These are phyloP conservation scores for Pachyrhynchus sulphureomaculatus DNA, from an alignment of 1,140 invertebrate species.

Conservation along the genomic window DNA sequence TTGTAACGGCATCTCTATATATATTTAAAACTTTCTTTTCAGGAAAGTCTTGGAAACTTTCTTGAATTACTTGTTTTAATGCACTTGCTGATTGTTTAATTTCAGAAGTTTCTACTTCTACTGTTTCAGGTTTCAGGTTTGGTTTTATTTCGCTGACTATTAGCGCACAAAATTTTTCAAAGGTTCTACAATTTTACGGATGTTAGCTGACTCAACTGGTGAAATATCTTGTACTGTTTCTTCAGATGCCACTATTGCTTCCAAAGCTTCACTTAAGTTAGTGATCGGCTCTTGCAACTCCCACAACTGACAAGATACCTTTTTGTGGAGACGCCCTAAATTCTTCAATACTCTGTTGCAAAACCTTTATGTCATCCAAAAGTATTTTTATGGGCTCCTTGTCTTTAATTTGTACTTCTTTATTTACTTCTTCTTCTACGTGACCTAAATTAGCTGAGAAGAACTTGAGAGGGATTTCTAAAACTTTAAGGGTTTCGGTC, in stretches of 20 bases:
- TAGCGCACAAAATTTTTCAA: background rate
- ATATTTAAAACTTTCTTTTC: background rate
- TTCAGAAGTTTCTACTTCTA: slow-evolving; percentile 11
- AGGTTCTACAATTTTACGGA: background rate
- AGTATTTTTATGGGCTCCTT: background rate
- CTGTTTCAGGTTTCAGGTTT: background rate
- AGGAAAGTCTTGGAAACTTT: background rate
- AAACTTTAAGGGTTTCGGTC: background rate
- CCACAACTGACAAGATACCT: background rate
- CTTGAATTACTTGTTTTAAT: slow-evolving; percentile 14
- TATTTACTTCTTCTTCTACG: background rate
- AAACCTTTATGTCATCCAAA: background rate
- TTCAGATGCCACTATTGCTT: background rate
- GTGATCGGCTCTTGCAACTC: background rate
- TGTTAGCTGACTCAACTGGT: background rate
- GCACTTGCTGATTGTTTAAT: slow-evolving; percentile 3
- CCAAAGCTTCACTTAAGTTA: background rate
- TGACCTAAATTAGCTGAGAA: background rate
- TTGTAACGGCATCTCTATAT: background rate
- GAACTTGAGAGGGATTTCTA: background rate
- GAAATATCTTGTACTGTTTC: background rate
- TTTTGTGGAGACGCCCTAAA: no score
- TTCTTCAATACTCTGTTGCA: background rate
- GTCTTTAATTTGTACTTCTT: background rate
- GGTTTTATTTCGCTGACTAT: background rate